phyloP scores from a whole-genome alignment of 2,888 invertebrate species.

The Parapristionchus giblindavisi region DNA sequence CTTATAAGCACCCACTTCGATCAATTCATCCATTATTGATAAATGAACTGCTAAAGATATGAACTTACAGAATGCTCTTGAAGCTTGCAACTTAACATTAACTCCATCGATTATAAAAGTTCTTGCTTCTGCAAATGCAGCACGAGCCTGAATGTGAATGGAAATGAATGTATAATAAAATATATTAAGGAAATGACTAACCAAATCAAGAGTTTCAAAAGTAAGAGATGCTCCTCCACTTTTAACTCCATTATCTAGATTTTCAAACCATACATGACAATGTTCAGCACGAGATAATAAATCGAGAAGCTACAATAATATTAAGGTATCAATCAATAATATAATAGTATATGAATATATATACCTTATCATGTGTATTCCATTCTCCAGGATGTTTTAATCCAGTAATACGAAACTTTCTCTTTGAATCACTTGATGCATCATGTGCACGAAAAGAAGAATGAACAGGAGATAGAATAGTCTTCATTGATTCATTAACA shows the following conservation, averaged over 20 bases:
- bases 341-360: not conserved
- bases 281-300: slow-evolving; percentile 11
- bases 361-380: slow-evolving; percentile 13
- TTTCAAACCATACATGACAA: slow-evolving; percentile 27
- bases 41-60: not conserved
- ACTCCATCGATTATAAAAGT: slow-evolving; percentile 9
- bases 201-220: slow-evolving; percentile 29
- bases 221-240: slow-evolving; percentile 21
- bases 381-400: slow-evolving; percentile 29
- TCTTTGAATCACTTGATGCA: not conserved
- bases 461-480: slow-evolving; percentile 15
- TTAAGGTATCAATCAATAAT: not conserved
- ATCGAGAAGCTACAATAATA: slow-evolving; percentile 6
- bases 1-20: not conserved
- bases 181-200: not conserved
- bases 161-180: not conserved
- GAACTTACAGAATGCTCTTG: slow-evolving; percentile 31
- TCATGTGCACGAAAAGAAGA: not conserved
- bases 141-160: slow-evolving; percentile 7
- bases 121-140: slow-evolving; percentile 22
- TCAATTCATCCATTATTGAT: not conserved
- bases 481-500: not conserved
- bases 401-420: slow-evolving; percentile 16
- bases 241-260: not conserved
- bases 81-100: slow-evolving; percentile 1